These are phyloP conservation scores for Epinephelus awoara DNA, from an alignment of 2,797 vertebrate species.

Conservation along the genomic window DNA sequence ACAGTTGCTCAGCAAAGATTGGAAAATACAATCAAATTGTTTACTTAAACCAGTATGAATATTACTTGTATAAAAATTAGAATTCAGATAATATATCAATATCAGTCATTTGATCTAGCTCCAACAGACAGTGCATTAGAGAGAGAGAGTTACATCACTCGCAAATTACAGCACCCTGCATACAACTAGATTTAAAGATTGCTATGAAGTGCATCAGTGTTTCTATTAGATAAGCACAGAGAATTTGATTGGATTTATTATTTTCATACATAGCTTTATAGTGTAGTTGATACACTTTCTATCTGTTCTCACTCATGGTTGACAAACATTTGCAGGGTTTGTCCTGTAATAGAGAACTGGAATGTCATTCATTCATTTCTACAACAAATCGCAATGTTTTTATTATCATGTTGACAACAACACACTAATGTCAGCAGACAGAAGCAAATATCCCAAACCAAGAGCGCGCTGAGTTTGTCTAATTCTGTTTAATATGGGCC, in stretches of 20 bases:
- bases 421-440: not conserved
- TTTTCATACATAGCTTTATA: not conserved
- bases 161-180: no score
- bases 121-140: no score
- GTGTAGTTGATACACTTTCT: not conserved
- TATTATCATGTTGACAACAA: not conserved
- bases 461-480: not conserved
- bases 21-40: no score
- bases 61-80: no score
- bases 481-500: not conserved
- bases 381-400: no score
- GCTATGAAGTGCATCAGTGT: not conserved
- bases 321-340: not conserved
- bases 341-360: not conserved
- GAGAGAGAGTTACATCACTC: no score
- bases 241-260: not conserved
- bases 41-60: no score
- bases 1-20: no score
- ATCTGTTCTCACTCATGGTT: not conserved
- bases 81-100: no score
- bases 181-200: not conserved
- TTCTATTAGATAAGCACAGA: not conserved
- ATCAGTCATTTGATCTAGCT: no score
- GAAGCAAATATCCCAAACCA: not conserved
- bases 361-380: not conserved